phyloP scores from a whole-genome alignment of 2,113 vertebrate genomes.

The Microcebus murinus region DNA sequence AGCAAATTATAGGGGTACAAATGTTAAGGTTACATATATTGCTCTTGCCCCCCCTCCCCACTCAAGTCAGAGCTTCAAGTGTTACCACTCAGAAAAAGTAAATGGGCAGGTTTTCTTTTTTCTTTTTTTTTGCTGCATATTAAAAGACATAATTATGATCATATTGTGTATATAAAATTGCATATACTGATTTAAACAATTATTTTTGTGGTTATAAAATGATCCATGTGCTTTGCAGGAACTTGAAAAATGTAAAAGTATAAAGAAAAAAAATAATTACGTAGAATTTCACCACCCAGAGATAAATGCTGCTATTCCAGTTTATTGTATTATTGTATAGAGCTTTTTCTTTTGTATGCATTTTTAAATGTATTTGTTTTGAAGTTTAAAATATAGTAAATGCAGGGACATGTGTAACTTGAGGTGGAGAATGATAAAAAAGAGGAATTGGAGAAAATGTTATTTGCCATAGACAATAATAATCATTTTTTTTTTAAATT shows the following conservation, averaged over 20 bases:
- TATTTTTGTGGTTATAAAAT: slow-evolving; percentile 42
- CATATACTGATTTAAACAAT: background rate
- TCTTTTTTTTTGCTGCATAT: background rate
- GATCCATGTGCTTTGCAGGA: background rate
- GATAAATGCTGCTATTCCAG: background rate
- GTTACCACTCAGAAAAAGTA: background rate
- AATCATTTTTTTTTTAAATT: background rate
- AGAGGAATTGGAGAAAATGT: background rate
- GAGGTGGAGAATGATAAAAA: slow-evolving; percentile 16
- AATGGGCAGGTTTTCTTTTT: background rate
- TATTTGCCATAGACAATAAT: background rate
- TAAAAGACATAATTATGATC: background rate
- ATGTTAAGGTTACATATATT: too few relatives aligned
- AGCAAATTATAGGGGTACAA: too few relatives aligned
- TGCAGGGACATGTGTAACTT: background rate
- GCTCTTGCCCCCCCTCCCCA: too few relatives aligned
- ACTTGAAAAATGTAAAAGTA: slow-evolving; percentile 30
- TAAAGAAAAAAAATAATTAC: slow-evolving; percentile 42
- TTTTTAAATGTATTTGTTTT: slow-evolving; percentile 51
- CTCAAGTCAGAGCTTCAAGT: too few relatives aligned
- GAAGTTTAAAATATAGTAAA: slow-evolving; percentile 58
- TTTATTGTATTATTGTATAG: background rate
- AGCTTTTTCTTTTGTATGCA: background rate
- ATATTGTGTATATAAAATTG: background rate
- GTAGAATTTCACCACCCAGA: background rate